Percentiles rank a stretch among this genome's conserved stretches.
Conservation (phyloP, 2,797 vertebrate genomes). For the Phaenicophaeus curvirostris region DNA sequence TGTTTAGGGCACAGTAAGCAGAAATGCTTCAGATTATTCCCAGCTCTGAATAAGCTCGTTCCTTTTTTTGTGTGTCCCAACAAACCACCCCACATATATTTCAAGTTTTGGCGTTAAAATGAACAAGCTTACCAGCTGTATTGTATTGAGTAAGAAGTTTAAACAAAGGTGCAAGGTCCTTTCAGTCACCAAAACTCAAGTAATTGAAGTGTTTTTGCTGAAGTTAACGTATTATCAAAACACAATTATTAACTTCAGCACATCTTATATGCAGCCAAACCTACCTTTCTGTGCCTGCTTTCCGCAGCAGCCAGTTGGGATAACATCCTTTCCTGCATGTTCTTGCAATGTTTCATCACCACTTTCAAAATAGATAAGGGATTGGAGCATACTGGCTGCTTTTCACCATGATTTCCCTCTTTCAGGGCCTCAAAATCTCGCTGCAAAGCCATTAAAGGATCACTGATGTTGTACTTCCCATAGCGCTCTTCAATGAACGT, state of each 20-base stretch:
- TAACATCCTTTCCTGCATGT: constrained; percentile 97
- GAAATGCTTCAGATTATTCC: not conserved
- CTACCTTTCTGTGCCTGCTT: constrained; percentile 92
- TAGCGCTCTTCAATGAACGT: constrained; percentile 94
- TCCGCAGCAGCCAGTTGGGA: constrained; percentile 91
- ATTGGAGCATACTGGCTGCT: constrained; percentile 83
- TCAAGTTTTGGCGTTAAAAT: not conserved
- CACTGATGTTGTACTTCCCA: constrained; percentile 94
- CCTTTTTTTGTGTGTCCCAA: not conserved
- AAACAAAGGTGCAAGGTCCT: not conserved
- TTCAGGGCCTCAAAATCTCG: constrained; percentile 88
- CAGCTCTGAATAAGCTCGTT: not conserved
- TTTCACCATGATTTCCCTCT: constrained; percentile 79
- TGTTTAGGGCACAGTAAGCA: not conserved
- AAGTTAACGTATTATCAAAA: not conserved
- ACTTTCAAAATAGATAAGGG: constrained; percentile 92
- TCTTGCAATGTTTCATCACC: constrained; percentile 96
- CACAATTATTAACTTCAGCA: not conserved
- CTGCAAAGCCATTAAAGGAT: constrained; percentile 93
- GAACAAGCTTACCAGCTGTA: not conserved
- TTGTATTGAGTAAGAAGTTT: not conserved
- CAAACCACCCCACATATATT: not conserved
- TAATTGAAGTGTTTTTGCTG: not conserved
- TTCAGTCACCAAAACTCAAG: not conserved
- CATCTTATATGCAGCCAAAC: not conserved